phyloP scores from a whole-genome alignment of 2,113 vertebrate genomes.

The Pedionomus torquatus region DNA sequence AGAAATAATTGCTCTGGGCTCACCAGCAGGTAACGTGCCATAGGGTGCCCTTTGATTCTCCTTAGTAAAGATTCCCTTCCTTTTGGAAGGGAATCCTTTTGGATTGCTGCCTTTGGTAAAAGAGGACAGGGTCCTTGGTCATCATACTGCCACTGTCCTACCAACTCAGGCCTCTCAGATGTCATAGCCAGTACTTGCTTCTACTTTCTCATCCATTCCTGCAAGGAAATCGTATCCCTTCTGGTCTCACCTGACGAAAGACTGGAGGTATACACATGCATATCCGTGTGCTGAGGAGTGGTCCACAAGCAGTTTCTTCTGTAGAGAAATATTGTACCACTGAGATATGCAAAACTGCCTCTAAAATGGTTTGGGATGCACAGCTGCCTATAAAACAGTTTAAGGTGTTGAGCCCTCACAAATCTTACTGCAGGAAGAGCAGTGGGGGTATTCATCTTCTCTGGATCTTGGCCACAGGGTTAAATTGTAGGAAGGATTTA shows the following conservation, averaged over 20 bases:
- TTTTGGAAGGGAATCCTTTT: too few species aligned
- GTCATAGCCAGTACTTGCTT: background rate
- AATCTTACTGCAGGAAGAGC: background rate
- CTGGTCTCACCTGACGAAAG: background rate
- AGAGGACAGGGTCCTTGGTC: background rate
- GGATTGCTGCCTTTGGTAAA: background rate
- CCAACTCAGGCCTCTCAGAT: background rate
- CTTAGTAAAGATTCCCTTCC: background rate
- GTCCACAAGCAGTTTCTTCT: background rate
- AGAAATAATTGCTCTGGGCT: background rate
- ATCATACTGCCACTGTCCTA: background rate
- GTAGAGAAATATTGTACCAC: background rate
- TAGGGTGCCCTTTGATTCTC: background rate
- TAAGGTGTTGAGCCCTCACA: background rate
- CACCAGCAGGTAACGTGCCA: background rate
- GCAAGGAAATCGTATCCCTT: background rate
- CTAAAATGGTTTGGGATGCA: background rate
- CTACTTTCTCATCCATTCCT: background rate
- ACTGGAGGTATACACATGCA: fast-evolving
- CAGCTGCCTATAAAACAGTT: background rate
- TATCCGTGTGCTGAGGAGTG: background rate
- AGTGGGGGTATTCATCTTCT: background rate
- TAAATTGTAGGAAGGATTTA: background rate
- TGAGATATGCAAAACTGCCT: background rate
- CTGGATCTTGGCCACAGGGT: background rate